A percentile compares a stretch with the other conserved stretches of the same genome.
These are phyloP conservation scores for Rhinopomastus cyanomelas DNA, from an alignment of 2,113 vertebrate species.

Conservation along the genomic window DNA sequence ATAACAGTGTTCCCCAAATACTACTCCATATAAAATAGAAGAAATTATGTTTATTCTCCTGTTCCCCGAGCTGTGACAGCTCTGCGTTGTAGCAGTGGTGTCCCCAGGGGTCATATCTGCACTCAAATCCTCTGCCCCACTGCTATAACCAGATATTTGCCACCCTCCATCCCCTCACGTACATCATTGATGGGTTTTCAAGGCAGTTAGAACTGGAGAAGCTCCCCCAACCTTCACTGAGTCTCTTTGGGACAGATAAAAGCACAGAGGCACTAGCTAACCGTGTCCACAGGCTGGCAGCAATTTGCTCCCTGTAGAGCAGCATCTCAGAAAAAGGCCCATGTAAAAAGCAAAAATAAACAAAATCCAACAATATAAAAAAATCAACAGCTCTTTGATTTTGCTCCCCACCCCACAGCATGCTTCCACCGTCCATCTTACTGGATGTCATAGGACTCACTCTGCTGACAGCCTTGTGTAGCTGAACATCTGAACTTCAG, in stretches of 20 bases:
- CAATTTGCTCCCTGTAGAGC: background rate
- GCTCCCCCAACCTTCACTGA: background rate
- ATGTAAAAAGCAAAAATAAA: background rate
- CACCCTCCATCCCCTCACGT: background rate
- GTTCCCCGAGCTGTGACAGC: accelerated
- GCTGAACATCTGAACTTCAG: background rate
- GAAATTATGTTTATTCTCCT: background rate
- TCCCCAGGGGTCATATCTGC: accelerated
- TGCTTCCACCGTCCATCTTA: background rate
- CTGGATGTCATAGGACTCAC: background rate
- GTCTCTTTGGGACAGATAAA: background rate
- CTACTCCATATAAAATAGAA: background rate
- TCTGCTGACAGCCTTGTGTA: background rate
- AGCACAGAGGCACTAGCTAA: background rate
- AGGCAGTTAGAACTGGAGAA: background rate
- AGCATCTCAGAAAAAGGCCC: background rate
- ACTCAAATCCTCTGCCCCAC: accelerated
- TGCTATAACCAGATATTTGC: background rate
- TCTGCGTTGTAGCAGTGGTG: background rate
- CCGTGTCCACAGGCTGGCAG: accelerated
- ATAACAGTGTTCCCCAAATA: background rate
- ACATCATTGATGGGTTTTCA: accelerated
- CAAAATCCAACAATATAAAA: background rate
- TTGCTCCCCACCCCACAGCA: background rate
- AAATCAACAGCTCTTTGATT: background rate